A percentile compares a stretch with the other conserved stretches of the same genome.
These are phyloP conservation scores for Pachyuromys duprasi DNA, from an alignment of 2,797 vertebrate genomes.

Conservation along the genomic window DNA sequence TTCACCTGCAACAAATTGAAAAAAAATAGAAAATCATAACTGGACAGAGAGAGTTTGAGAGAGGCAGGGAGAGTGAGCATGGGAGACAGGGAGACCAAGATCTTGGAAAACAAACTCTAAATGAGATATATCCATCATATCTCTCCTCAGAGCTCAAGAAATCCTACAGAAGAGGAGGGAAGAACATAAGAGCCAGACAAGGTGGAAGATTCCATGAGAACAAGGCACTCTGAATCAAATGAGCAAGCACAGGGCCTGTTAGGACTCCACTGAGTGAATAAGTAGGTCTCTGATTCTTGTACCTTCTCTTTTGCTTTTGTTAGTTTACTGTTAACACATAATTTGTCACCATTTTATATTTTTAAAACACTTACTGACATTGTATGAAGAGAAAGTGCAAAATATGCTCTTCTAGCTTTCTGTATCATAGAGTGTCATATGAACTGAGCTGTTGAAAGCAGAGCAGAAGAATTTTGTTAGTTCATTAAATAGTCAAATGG, in stretches of 20 bases:
- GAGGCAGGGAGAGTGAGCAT: too few species aligned
- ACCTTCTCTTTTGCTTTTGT: background rate
- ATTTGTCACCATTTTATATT: too few species aligned
- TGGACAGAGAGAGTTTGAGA: background rate
- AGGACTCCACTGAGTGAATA: background rate
- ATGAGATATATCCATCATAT: background rate
- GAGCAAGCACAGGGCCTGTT: background rate
- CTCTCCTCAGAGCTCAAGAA: background rate
- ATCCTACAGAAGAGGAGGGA: background rate
- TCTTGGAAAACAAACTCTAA: background rate
- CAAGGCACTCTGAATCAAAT: background rate
- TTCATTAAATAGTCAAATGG: background rate
- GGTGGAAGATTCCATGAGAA: background rate
- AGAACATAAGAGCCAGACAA: background rate
- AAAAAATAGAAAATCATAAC: background rate
- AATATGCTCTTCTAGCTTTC: rapidly evolving
- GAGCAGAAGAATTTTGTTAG: too few species aligned
- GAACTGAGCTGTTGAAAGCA: background rate
- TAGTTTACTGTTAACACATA: too few species aligned
- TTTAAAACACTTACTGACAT: too few species aligned
- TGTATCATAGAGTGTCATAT: rapidly evolving
- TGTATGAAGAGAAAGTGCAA: background rate
- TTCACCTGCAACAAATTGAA: background rate
- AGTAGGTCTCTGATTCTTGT: background rate
- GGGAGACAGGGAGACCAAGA: background rate